Percentiles rank a stretch among this genome's conserved stretches.
Evolutionary conservation across 2,797 vertebrate species (phyloP).

Genomic region (Thamnophis elegans): DNA sequence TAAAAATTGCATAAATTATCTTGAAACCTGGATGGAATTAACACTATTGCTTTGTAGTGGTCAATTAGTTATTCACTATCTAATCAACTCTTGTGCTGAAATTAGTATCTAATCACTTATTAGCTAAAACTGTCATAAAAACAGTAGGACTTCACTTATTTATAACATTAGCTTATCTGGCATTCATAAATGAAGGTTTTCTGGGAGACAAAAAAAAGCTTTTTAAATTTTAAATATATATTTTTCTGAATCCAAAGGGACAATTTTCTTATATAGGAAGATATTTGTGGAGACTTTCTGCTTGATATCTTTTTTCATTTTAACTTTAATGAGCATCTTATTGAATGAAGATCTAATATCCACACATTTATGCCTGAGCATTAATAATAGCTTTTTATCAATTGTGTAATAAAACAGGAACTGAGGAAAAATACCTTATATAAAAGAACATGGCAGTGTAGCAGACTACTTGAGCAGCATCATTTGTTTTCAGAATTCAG

Average conservation of each 20-base stretch:
- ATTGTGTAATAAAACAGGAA: background rate
- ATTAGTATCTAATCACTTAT: background rate
- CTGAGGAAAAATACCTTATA: background rate
- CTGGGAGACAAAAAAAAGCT: background rate
- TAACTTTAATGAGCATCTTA: background rate
- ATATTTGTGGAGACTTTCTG: background rate
- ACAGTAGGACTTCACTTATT: background rate
- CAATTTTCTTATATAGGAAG: background rate
- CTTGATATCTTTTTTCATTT: background rate
- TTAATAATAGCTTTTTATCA: background rate
- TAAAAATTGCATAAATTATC: background rate
- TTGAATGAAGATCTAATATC: background rate
- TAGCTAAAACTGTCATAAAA: background rate
- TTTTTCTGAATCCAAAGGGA: background rate
- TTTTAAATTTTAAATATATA: background rate
- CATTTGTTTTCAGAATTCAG: background rate
- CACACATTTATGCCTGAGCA: background rate
- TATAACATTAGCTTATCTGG: background rate
- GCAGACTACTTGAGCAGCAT: too few relatives aligned
- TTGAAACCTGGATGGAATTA: background rate
- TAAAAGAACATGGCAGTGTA: background rate
- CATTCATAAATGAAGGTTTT: background rate
- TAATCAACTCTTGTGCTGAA: background rate
- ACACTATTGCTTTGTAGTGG: conserved; percentile 11
- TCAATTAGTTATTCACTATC: conserved; percentile 14